Percentiles rank a stretch among this genome's conserved stretches.
Evolutionary conservation across 1,140 invertebrate species (phyloP).

Genomic region (Conus betulinus): DNA sequence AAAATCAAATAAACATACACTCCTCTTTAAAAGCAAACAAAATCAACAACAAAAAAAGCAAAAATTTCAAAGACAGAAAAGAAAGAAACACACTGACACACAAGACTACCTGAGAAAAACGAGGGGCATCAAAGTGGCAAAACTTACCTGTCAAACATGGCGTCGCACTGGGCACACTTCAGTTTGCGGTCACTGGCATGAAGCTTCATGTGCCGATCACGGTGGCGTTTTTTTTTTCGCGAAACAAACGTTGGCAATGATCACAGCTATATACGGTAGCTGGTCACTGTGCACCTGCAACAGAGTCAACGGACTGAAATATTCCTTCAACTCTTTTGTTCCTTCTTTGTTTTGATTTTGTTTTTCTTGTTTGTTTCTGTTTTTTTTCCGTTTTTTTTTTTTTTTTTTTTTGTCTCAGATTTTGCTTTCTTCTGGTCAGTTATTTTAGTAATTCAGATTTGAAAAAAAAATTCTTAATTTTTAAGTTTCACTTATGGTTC

Average conservation of each 20-base stretch:
- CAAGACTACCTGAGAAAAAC: not conserved
- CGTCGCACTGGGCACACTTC: conserved; percentile 92
- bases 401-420: no score
- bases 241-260: conserved; percentile 93
- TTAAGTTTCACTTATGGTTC: no score
- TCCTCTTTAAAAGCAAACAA: no score
- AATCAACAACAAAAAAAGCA: not conserved
- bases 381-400: no score
- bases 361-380: no score
- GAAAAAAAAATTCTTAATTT: no score
- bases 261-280: conserved; percentile 78
- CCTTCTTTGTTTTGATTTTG: no score
- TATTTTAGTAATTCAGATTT: no score
- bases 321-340: no score
- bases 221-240: conserved; percentile 96
- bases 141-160: conserved; percentile 90
- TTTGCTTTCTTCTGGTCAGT: no score
- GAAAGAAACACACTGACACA: not conserved
- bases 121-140: not conserved
- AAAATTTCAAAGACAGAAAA: not conserved
- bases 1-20: no score
- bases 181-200: conserved; percentile 95
- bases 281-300: conserved; percentile 80
- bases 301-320: no score
- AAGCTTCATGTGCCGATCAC: conserved; percentile 95